A percentile compares a stretch with the other conserved stretches of the same genome.
phyloP scores from a whole-genome alignment of 2,113 vertebrate genomes.

The Agelaius tricolor region DNA sequence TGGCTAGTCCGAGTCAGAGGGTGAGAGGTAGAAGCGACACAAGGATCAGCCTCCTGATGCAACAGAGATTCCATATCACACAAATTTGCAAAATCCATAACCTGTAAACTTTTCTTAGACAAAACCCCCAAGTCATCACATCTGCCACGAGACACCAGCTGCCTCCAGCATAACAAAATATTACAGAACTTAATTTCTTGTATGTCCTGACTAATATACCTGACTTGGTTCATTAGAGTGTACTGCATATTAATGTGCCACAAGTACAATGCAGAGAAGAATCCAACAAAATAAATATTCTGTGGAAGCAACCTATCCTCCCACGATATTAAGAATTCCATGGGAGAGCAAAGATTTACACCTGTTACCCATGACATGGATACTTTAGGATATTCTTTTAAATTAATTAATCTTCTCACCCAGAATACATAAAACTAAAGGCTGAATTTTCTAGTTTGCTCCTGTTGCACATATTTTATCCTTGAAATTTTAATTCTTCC shows the following conservation, averaged over 20 bases:
- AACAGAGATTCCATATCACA: neutral
- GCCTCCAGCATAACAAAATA: neutral
- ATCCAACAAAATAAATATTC: neutral
- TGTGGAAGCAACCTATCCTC: neutral
- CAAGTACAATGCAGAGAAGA: neutral
- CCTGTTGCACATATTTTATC: neutral
- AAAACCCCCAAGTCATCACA: neutral
- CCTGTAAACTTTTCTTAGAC: neutral
- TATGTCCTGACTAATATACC: neutral
- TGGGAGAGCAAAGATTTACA: neutral
- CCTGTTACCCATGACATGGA: neutral
- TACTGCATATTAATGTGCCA: neutral
- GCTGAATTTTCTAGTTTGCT: neutral
- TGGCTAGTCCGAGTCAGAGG: neutral
- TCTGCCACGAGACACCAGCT: neutral
- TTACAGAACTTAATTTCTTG: neutral
- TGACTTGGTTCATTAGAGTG: neutral
- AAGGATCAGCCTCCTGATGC: neutral
- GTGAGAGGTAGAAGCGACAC: neutral
- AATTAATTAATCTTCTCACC: neutral
- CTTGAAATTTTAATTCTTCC: neutral
- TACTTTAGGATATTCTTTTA: neutral
- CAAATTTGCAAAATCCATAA: neutral
- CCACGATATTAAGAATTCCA: neutral
- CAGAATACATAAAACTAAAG: neutral